Evolutionary conservation across 2,113 vertebrate species (phyloP), one percentile per base, ranked within the genome.

Genomic region (Camelus bactrianus): DNA sequence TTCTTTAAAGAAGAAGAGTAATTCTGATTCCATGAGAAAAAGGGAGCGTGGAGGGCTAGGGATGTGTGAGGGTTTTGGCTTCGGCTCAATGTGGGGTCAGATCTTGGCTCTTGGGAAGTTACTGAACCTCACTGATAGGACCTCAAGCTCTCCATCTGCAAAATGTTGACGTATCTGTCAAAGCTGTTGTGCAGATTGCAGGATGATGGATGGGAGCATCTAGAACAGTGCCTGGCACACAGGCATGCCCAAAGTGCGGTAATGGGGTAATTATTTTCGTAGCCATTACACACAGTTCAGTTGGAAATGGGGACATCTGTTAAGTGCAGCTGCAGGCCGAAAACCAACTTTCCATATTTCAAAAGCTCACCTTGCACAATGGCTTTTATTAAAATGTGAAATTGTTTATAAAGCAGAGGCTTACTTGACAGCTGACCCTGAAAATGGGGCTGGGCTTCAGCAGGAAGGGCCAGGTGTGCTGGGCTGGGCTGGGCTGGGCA

Each of bases 331-430:
- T 95, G 80, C 67, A 95, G 54, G 35, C 42, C 52, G 89, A 85
- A 91, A 89, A 56, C 16, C 52, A 76, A 1, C 46, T 48, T 72
- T 38, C 3, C 48, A 3, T 38, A 50, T 96, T 94, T 72, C 52
- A 85, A 91, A 60, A 28, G 15, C 70, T 97, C 81, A 52, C 82
- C 69, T 81, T 58, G 62, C 54, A 89, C 50, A 81, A 42, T 69
- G 58, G 54, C 62, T 86, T 85, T 96, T 92, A 79, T 89, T 94
- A 95, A 94, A 90, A 89, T 42, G 35, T 81, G 60, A 94, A 85
- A 82, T 87, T 79, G 75, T 91, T 67, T 94, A 85, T 81, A 81
- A 91, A 94, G 77, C 42, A 89, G 52, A 95, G 73, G 72, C 85
- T 89, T 67, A 22, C 64, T 76, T 69, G 82, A 84, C 70, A 89